Percentiles rank a stretch among this genome's conserved stretches.
phyloP scores from a whole-genome alignment of 2,113 vertebrate genomes.

The Lepus europaeus region DNA sequence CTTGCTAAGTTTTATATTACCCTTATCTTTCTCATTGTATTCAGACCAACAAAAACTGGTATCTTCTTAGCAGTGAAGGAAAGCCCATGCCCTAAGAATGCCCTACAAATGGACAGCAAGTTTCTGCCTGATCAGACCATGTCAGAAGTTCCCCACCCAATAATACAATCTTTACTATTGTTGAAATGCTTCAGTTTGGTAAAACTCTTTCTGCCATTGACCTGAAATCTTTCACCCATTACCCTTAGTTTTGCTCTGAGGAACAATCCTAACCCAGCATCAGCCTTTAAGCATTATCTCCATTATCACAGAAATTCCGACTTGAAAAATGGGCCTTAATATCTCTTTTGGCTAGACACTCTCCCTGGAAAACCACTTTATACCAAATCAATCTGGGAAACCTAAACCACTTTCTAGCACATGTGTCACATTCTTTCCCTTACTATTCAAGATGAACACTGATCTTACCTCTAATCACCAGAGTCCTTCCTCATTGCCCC shows the following conservation, averaged over 20 bases:
- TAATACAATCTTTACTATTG: background rate
- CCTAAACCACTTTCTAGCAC: background rate
- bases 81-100: background rate
- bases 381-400: background rate
- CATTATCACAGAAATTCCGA: background rate
- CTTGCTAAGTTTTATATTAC: background rate
- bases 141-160: background rate
- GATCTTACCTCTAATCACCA: background rate
- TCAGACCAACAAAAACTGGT: background rate
- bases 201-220: background rate
- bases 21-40: background rate
- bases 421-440: background rate
- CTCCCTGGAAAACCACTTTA: background rate
- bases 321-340: background rate
- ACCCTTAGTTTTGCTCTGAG: background rate
- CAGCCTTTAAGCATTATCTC: background rate
- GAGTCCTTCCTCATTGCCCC: background rate
- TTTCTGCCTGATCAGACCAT: rapidly evolving
- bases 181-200: background rate
- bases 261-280: background rate
- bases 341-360: background rate
- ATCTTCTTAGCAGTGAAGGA: background rate
- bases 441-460: background rate
- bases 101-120: background rate
- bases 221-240: background rate